These are phyloP conservation scores for Perccottus glenii DNA, from an alignment of 2,113 vertebrate species.

Conservation along the genomic window DNA sequence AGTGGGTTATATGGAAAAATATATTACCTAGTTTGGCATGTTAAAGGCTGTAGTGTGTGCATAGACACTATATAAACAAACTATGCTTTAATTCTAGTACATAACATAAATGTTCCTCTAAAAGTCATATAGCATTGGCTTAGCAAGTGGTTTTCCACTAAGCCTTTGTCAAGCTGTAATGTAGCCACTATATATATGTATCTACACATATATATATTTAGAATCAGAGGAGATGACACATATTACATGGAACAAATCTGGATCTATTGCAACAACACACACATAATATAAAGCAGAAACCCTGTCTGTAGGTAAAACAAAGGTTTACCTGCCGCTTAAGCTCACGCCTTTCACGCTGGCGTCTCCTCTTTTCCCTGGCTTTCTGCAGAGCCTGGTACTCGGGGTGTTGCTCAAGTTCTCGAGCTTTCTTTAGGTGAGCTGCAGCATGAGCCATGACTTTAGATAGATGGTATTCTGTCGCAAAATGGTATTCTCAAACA, in stretches of 20 bases:
- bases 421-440: constrained; percentile 95
- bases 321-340: constrained; percentile 88
- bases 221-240: too few relatives aligned
- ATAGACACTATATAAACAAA: too few relatives aligned
- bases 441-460: constrained; percentile 91
- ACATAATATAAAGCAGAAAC: neutral
- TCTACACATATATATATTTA: too few relatives aligned
- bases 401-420: constrained; percentile 84
- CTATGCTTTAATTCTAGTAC: neutral
- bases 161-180: constrained; percentile 25
- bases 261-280: neutral
- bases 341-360: constrained; percentile 86
- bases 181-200: neutral
- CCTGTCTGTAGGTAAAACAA: neutral
- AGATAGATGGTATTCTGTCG: neutral
- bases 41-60: too few relatives aligned
- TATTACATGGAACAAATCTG: neutral
- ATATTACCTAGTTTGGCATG: too few relatives aligned
- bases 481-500: neutral
- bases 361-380: constrained; percentile 87
- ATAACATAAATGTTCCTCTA: neutral
- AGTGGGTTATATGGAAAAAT: too few relatives aligned
- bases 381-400: constrained; percentile 80
- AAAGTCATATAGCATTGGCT: neutral
- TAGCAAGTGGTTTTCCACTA: neutral